Percentiles rank a stretch among this genome's conserved stretches.
These are phyloP conservation scores for Crenichthys baileyi DNA, from an alignment of 2,797 vertebrate species.

Conservation along the genomic window DNA sequence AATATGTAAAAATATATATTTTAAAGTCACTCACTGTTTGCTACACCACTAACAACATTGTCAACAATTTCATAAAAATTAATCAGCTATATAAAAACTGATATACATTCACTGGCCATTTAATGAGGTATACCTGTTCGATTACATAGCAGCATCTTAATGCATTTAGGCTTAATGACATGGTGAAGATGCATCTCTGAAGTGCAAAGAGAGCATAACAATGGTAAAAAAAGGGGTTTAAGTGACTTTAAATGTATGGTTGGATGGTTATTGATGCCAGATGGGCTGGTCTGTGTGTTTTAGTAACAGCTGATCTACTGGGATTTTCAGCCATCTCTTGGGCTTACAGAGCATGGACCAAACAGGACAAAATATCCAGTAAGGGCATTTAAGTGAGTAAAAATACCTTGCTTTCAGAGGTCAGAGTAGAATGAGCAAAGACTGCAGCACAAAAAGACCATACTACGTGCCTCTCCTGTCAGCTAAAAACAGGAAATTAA, in stretches of 20 bases:
- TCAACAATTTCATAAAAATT: background rate
- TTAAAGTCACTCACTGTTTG: background rate
- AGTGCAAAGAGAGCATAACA: background rate
- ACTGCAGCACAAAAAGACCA: too few relatives aligned
- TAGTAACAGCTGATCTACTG: too few relatives aligned
- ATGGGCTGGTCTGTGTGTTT: background rate
- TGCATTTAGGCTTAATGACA: background rate
- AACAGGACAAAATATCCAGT: too few relatives aligned
- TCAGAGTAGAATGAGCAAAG: too few relatives aligned
- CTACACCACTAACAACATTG: background rate
- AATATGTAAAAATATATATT: background rate
- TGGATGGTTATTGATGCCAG: background rate
- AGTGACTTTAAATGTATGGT: background rate
- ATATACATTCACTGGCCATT: background rate
- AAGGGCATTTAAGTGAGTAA: too few relatives aligned
- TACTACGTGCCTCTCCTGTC: too few relatives aligned
- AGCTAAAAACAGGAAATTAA: too few relatives aligned
- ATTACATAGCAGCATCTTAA: background rate
- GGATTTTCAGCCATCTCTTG: too few relatives aligned
- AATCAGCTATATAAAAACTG: background rate
- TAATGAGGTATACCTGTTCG: background rate
- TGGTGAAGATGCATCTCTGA: background rate
- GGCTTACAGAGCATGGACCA: too few relatives aligned
- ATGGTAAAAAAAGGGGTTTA: background rate
- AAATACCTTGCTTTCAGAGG: too few relatives aligned